Evolutionary conservation across 2,888 invertebrate species (phyloP).

Genomic region (Philopedon plagiatum): DNA sequence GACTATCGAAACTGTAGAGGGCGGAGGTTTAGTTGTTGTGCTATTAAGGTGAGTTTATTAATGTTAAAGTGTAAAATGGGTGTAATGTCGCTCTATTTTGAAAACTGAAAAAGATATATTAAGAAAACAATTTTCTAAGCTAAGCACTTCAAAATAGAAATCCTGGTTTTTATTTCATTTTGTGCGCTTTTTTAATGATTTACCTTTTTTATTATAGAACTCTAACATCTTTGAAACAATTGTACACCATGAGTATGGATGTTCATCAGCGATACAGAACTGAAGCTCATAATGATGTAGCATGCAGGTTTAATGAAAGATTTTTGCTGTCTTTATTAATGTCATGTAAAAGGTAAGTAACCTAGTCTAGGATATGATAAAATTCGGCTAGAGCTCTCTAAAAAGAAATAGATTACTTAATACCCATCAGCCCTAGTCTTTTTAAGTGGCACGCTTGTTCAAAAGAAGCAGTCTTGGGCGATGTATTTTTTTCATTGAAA

Average conservation of each 20-base stretch:
- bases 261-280: conserved; percentile 96
- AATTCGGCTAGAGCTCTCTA: neutral
- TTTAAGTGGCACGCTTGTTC: too few species aligned
- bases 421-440: too few species aligned
- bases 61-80: too few species aligned
- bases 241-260: conserved; percentile 98
- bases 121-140: too few species aligned
- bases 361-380: neutral
- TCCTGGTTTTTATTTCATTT: too few species aligned
- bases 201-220: conserved; percentile 69
- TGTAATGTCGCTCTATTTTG: too few species aligned
- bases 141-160: too few species aligned
- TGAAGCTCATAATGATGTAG: conserved; percentile 92
- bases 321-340: conserved; percentile 93
- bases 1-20: conserved; percentile 98
- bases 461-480: too few species aligned
- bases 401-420: too few species aligned
- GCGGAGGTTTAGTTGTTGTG: conserved; percentile 84
- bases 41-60: conserved; percentile 73
- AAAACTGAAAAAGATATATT: too few species aligned
- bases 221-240: conserved; percentile 90
- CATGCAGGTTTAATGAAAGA: conserved; percentile 96
- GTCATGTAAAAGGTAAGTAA: conserved; percentile 78
- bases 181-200: too few species aligned
- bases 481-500: too few species aligned